Evolutionary conservation across 2,888 invertebrate species (phyloP), one percentile per base, ranked within the genome.

Genomic region (Drosophila eohydei): DNA sequence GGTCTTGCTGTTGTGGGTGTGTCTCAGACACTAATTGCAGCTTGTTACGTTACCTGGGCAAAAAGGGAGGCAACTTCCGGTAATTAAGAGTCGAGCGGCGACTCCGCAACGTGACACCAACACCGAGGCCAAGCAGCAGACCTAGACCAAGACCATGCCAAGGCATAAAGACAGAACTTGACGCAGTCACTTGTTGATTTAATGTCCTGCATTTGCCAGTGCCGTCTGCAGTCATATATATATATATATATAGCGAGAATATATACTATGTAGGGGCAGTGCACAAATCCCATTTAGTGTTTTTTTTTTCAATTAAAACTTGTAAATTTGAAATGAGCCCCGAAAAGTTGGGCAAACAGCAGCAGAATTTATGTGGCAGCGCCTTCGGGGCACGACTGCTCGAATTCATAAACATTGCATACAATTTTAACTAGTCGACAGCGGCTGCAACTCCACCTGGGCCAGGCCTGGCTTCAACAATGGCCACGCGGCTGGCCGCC

Each of bases 261-360:
- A 30, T n/a, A 30, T 32, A 11, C 1, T 16, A 32, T 50, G 12
- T 21, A 7, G 7, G 11, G 7, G 16, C 34, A 64, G 61, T 36
- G 51, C 43, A 65, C 61, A 58, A 68, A 70, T 86, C 50, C 68
- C 83, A 83, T 55, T 83, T 78, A 68, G 71, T 71, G 66, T 58
- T 72, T 36, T 51, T 16, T 28, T 51, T 78, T 79, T 70, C 87
- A 84, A 84, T 88, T 84, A 88, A 88, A 86, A 86, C 79, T 88
- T 86, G 73, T 76, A 82, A 88, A 85, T 85, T 88, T 85, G 30
- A 78, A 82, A 85, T 84, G 76, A 67, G 71, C 60, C 60, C 36
- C 52, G 3, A 65, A 76, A 73, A 77, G 62, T 70, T 68, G 59
- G 43, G 21, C 64, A 75, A 70, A 84, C 74, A 65, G 48, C 36